Evolutionary conservation across 2,113 vertebrate species (phyloP).

Genomic region (Tichodroma muraria): DNA sequence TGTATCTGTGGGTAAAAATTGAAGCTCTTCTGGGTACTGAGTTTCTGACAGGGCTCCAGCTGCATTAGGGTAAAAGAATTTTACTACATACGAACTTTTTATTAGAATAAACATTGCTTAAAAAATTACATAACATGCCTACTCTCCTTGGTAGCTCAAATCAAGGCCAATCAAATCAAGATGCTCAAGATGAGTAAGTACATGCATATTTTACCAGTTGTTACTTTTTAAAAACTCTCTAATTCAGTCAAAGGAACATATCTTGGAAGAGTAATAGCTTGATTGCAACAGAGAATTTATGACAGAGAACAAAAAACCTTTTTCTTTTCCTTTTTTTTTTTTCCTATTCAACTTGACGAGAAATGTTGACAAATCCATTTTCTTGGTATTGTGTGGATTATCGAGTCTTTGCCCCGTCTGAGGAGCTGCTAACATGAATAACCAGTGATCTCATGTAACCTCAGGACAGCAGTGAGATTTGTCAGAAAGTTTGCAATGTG

Average conservation of each 20-base stretch:
- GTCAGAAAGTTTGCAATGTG: slow-evolving; percentile 19
- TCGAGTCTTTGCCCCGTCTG: neutral
- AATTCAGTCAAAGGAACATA: neutral
- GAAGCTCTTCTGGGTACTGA: neutral
- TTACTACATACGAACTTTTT: neutral
- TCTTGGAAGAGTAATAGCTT: neutral
- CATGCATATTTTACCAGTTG: slow-evolving; percentile 19
- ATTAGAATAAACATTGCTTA: neutral
- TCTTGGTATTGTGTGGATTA: neutral
- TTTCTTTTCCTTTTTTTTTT: neutral
- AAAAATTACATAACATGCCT: neutral
- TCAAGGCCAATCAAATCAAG: slow-evolving; percentile 45
- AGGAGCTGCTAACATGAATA: slow-evolving; percentile 31
- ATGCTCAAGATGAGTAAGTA: slow-evolving; percentile 1
- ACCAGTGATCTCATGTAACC: slow-evolving; percentile 50
- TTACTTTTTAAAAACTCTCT: neutral
- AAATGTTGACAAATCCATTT: neutral
- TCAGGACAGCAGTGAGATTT: slow-evolving; percentile 30
- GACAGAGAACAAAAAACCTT: neutral
- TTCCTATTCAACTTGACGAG: neutral
- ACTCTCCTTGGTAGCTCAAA: slow-evolving; percentile 7
- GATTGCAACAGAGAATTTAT: neutral
- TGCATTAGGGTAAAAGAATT: neutral
- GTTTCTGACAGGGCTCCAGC: neutral
- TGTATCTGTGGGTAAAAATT: neutral